phyloP scores from a whole-genome alignment of 2,797 vertebrate species.

The Darevskia nairensis region DNA sequence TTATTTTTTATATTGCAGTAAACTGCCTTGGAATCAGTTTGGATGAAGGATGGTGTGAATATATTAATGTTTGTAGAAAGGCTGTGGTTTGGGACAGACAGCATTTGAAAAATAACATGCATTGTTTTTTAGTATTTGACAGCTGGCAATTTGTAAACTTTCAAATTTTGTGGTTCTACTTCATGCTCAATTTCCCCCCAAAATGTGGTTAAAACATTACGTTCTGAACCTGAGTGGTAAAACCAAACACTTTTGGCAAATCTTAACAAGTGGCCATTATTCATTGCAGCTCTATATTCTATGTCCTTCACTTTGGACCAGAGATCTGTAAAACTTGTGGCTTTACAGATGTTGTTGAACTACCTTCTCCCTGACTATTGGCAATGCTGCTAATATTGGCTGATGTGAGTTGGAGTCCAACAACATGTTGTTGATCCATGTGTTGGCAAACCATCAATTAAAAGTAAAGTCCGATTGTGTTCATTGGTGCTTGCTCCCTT shows the following conservation, averaged over 20 bases:
- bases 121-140: background rate
- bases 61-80: background rate
- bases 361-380: background rate
- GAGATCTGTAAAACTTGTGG: background rate
- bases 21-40: background rate
- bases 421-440: too few species aligned
- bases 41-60: background rate
- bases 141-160: background rate
- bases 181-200: background rate
- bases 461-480: too few species aligned
- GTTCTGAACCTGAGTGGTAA: background rate
- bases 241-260: background rate
- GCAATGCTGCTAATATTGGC: too few species aligned
- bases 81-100: background rate
- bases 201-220: background rate
- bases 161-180: background rate
- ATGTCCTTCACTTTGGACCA: conserved; percentile 3
- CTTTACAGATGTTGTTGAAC: background rate
- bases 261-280: conserved; percentile 32
- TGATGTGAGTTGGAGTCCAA: too few species aligned
- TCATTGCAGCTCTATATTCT: conserved; percentile 21
- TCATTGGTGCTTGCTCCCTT: too few species aligned
- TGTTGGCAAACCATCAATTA: too few species aligned
- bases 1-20: background rate
- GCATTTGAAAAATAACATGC: background rate